Evolutionary conservation across 2,113 vertebrate species (phyloP), one percentile per base, ranked within the genome.

Genomic region (Eptatretus burgeri): DNA sequence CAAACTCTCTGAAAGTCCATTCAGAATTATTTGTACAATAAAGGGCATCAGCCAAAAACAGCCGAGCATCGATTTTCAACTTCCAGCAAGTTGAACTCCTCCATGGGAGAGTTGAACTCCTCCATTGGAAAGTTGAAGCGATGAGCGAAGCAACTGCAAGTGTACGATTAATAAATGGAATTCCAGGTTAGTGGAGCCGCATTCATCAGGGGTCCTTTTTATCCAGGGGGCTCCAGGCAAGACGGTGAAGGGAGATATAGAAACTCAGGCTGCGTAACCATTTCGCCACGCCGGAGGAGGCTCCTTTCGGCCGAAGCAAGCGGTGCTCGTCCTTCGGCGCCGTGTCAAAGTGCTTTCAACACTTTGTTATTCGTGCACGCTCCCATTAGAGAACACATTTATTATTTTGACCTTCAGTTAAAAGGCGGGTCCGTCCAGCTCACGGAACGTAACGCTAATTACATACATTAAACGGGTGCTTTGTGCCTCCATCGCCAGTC

Each of bases 331-430:
- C 56, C 56, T 60, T 60, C 56, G 56, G 56, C 12, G 56, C 56
- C 56, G 56, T 60, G 56, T 60, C 56, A 60, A 60, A 60, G 56
- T 60, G 56, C 19, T 60, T 19, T 60, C 56, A 60, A 19, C 56
- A 19, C 56, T 60, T 60, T 60, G 56, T 60, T 60, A 19, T 19
- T 60, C 56, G 9, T 60, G 16, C 56, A 60, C 56, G 56, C 56
- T 60, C 56, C 56, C 56, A 60, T 60, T 60, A 60, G 56, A 19
- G 56, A 60, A 60, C 56, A 60, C 56, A 60, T 60, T 60, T 60
- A 60, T 60, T 60, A 60, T 60, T 60, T 60, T 60, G 56, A 60
- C 56, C 56, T 60, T 60, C 56, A 60, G 56, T 19, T 60, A 60
- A 60, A 60, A 60, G 56, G 56, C 56, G 56, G 56, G 56, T 12